Base-by-base conservation (phyloP, 2,888 invertebrate genomes). In the Rhynchonema sp. region DNA sequence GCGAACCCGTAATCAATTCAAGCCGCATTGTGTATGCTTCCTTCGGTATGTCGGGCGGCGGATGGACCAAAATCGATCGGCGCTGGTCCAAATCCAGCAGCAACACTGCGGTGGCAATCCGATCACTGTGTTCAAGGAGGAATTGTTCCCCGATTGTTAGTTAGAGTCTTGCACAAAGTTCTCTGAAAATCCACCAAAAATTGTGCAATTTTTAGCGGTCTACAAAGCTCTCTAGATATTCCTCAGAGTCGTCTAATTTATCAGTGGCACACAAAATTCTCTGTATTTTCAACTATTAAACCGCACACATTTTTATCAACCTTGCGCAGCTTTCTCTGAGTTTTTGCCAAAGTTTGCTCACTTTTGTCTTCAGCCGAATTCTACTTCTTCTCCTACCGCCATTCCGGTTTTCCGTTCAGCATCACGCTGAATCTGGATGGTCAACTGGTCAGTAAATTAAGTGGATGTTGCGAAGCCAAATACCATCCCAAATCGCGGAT, bases 41-140 rank as follows among this genome's bases (percentile, higher is more conserved):
- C 38, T 38, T 3, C 28, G 56, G 17, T n/a, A 27, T n/a, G 9
- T 55, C 17, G 28, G 28, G 3, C 3, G 13, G 9, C 25, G n/a
- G 6, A 25, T 27, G 6, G 28, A n/a, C 28, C 28, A 9, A 3
- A 26, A 55, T 26, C 30, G 20, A 22, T 29, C 28, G 3, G 9
- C 49, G 20, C 25, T 57, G 2, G 65, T 75, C 30, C 58, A 66
- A 13, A 70, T 75, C 13, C 73, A 74, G 56, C 75, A 75, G 62
- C 75, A 75, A 65, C 75, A 74, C 64, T 74, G 74, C 65, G 74
- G 74, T 20, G 74, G 75, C 30, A 75, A 74, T 64, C 74, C 74
- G 22, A 66, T 74, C 57, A 66, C 67, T 52, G 74, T 75, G 23
- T 75, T 73, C 67, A 71, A 66, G 59, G 72, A 72, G 60, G 65